Evolutionary conservation across 2,888 invertebrate genomes (phyloP), one percentile per base, ranked within the genome.

Genomic region (Ormyrus pomaceus): DNA sequence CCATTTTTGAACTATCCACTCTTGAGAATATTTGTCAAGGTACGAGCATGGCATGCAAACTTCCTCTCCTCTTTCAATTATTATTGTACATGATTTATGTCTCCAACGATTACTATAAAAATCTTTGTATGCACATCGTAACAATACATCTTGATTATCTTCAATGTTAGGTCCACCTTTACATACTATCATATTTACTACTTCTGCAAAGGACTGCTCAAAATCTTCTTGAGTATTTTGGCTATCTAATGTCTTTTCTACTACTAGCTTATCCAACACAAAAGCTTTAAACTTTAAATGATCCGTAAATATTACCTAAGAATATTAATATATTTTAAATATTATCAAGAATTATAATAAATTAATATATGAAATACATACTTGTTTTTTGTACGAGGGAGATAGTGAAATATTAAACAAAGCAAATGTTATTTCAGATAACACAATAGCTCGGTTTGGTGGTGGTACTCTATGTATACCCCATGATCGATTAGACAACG

Each of bases 31-130:
- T 58, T 82, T 82, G 53, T 80, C 82, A 64, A 82, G 66, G 59
- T 79, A 82, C 19, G 76, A 76, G 70, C 82, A 82, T 73, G 82
- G 78, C 74, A 76, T 72, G 48, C 82, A 82, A 11, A 78, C 76
- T 65, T 82, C 82, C 51, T 82, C 75, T 19, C 75, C 72, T 76
- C 51, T 82, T 19, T 82, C 82, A 70, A 80, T 76, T 58, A 82
- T 80, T 76, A 82, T 82, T 80, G 82, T 82, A 80, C 82, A 82
- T 34, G 82, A 82, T 71, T 80, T 80, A n/a, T 82, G 82, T 62
- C 82, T 78, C 82, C 82, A 82, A 56, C 80, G 65, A 73, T 80
- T 82, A 66, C 82, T 80, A 51, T 79, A 80, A 80, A 75, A 82
- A 45, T 82, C 82, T 80, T 79, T 80, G 46, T 80, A 79, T 58